Evolutionary conservation across 2,888 invertebrate species (phyloP).

Genomic region (Oligia latruncula): DNA sequence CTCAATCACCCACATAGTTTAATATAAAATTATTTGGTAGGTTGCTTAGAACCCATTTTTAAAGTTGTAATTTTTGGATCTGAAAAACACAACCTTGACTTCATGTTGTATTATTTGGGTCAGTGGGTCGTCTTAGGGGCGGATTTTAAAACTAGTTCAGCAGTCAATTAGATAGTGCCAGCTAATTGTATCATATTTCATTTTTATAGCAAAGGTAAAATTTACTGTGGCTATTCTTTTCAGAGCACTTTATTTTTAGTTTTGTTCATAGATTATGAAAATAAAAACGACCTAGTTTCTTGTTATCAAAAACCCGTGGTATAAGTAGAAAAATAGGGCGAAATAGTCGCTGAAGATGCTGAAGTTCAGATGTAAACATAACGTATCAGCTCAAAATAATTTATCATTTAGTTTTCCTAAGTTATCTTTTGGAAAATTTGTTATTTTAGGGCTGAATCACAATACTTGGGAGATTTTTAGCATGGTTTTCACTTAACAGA

Average conservation of each 20-base stretch:
- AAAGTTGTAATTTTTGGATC: neutral
- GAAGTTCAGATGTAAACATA: conserved; percentile 64
- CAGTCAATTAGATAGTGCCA: no score
- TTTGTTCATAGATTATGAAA: neutral
- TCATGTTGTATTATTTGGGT: neutral
- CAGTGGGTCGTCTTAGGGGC: no score
- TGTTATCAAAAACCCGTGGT: neutral
- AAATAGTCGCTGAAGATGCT: neutral
- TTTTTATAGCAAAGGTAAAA: neutral
- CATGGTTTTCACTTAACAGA: neutral
- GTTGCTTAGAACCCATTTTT: neutral
- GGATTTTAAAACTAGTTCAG: neutral
- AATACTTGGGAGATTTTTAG: neutral
- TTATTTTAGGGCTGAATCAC: neutral
- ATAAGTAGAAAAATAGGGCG: neutral
- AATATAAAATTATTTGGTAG: no score
- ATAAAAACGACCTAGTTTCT: neutral
- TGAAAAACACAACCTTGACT: neutral
- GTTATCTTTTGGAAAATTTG: no score
- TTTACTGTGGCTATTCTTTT: neutral
- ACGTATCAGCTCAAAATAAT: conserved; percentile 30
- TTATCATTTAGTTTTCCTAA: neutral
- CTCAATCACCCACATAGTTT: neutral
- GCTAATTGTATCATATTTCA: neutral
- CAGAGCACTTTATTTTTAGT: neutral